Evolutionary conservation across 2,797 vertebrate species (phyloP).

Genomic region (Champsocephalus gunnari): DNA sequence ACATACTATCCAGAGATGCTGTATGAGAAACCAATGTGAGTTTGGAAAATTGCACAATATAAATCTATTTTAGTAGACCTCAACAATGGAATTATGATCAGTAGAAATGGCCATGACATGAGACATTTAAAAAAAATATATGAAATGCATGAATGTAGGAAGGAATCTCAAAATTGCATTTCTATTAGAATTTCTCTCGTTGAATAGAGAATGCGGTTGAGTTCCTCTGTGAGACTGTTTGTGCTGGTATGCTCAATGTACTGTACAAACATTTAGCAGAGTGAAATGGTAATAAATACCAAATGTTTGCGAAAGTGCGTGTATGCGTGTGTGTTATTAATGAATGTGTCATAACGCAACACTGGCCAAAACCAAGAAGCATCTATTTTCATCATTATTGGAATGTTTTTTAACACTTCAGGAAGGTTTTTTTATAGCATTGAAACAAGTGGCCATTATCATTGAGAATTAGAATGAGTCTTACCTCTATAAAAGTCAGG

Average conservation of each 20-base stretch:
- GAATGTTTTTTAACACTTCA: neutral
- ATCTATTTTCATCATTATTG: neutral
- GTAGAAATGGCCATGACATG: no score
- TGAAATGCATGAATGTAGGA: neutral
- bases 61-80: no score
- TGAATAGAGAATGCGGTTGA: neutral
- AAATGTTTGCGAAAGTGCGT: neutral
- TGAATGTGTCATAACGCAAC: neutral
- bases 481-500: slow-evolving; percentile 77
- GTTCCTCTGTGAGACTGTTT: neutral
- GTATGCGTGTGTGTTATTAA: neutral
- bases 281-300: neutral
- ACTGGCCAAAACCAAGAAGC: neutral
- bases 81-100: no score
- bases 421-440: neutral
- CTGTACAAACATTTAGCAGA: neutral
- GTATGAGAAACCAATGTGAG: no score
- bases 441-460: neutral
- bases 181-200: neutral
- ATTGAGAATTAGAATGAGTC: slow-evolving; percentile 7
- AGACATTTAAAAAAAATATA: no score
- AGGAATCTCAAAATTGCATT: neutral
- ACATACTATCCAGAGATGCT: no score
- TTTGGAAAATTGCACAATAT: no score
- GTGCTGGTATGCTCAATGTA: neutral